Base-by-base conservation (phyloP, 2,113 vertebrate genomes). In the Calonectris borealis region DNA sequence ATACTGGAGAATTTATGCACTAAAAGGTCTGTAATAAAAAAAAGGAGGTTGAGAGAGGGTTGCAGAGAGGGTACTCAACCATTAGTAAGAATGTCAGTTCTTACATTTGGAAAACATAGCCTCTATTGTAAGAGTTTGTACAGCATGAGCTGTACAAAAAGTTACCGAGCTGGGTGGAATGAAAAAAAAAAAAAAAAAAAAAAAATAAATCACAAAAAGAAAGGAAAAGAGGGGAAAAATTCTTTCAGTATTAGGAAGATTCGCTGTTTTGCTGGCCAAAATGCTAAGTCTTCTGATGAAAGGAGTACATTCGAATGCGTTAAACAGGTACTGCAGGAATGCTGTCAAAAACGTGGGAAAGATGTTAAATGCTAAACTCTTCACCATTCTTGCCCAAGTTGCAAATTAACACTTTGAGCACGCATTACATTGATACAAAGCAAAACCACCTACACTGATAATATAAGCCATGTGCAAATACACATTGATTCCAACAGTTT, bases 391-490 rank as follows among this genome's bases (percentile, higher is more conserved):
- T 52, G 69, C 16, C 1, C 13, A 54, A 54, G 54, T 8, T 44
- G 54, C 62, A 84, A 75, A 79, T 51, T 44, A 57, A 38, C 21
- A 57, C 24, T 81, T 42, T 26, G 21, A 70, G 16, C 4, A 31
- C 3, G 15, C 27, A 44, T 20, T 20, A 46, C 7, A 42, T 1
- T 31, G 34, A 11, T 79, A 57, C 61, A 91, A 93, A 86, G 40
- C 42, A 94, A 91, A 84, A 11, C 10, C 44, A 79, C 20, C 48
- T 57, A 60, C 16, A 38, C 1, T 0, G 0, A 4, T 1, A 87
- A 15, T 0, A 0, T 10, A 48, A 40, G 8, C 2, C 3, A 55
- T 0, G 1, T 40, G 32, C 48, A 82, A 75, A 85, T 6, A 40
- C 16, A 34, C 17, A 25, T 15, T 20, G 44, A 32, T 11, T 78